Evolutionary conservation across 2,888 invertebrate genomes (phyloP), one percentile per base, ranked within the genome.

Genomic region (Antitype chi): DNA sequence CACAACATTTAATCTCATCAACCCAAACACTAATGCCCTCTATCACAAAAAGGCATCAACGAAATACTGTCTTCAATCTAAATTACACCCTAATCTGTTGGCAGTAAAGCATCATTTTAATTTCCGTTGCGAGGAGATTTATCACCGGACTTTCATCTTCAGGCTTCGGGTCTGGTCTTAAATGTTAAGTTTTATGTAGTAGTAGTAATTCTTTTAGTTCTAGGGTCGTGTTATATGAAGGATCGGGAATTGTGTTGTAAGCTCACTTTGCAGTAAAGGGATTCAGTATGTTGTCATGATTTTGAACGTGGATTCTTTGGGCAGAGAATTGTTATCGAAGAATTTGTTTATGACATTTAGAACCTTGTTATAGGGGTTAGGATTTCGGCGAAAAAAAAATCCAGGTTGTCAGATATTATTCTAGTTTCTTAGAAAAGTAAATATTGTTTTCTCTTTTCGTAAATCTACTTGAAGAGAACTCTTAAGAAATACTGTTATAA

Each of bases 31-130:
- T 66, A 73, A 82, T 74, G 17, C 67, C 11, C 5, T 64, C 38
- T 81, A 82, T 72, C 70, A 43, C 59, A 69, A 71, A 79, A 72
- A 68, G 64, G 52, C 55, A 87, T 81, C 79, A 85, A 78, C 71
- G 28, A 78, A 81, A 78, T 72, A 78, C 63, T 23, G 28, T 80
- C 80, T 80, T 59, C 85, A 79, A 84, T 84, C 84, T 84, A 87
- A 87, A 86, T 87, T 63, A 82, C 59, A 81, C 88, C 73, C 60
- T 87, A 86, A 84, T 84, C 78, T 86, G 32, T 70, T 53, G 8
- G 70, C 20, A 13, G 70, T 84, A 86, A 84, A 86, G 86, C 70
- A 79, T 78, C 57, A 75, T 84, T 86, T 85, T 87, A 87, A 87
- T 87, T 82, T 87, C 86, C 86, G 80, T 70, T 74, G 28, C 32